These are phyloP conservation scores for Heliocidaris erythrogramma DNA, from an alignment of 35 echinoderm and acorn worm species.

Conservation along the genomic window DNA sequence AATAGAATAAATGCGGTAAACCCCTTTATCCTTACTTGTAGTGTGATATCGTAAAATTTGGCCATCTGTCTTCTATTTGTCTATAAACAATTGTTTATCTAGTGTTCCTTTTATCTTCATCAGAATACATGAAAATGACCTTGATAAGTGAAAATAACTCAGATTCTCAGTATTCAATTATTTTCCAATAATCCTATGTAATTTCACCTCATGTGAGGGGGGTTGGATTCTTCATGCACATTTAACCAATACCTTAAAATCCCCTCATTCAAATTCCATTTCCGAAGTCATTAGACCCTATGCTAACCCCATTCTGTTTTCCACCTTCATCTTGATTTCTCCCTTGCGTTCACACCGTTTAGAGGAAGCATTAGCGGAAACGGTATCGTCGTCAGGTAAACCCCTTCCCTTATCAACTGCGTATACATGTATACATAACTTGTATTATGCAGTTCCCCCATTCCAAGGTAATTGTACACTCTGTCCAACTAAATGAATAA, in stretches of 20 bases:
- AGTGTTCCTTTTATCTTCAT: too few species aligned
- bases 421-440: too few species aligned
- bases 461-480: too few species aligned
- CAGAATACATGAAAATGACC: neutral
- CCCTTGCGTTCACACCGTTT: neutral
- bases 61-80: too few species aligned
- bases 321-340: neutral
- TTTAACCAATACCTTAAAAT: neutral
- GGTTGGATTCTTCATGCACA: neutral
- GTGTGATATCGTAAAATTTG: too few species aligned
- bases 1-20: too few species aligned
- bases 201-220: neutral
- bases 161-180: neutral
- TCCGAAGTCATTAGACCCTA: neutral
- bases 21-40: too few species aligned
- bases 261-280: neutral
- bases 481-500: too few species aligned
- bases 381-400: neutral
- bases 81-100: too few species aligned
- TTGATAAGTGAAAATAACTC: too few species aligned
- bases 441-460: too few species aligned
- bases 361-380: neutral
- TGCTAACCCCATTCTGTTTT: conserved; percentile 1
- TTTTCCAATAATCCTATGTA: neutral
- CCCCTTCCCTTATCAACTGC: neutral